phyloP scores from a whole-genome alignment of 2,113 vertebrate species.

The Prinia subflava region DNA sequence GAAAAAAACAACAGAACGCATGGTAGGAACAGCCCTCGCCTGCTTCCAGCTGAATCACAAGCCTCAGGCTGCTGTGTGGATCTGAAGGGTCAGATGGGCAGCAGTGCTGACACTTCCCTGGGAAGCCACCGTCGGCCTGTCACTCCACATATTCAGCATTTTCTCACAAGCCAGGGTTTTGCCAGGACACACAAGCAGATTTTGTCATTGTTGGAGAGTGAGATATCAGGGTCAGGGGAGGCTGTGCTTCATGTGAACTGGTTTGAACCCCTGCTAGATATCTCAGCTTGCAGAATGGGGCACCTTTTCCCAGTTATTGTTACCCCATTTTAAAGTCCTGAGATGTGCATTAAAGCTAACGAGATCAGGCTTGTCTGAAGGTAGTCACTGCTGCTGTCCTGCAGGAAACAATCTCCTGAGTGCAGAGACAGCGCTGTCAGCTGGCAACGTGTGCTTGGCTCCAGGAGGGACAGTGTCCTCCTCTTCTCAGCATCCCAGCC shows the following conservation, averaged over 20 bases:
- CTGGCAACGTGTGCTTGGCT: not conserved
- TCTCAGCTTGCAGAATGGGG: rapidly evolving
- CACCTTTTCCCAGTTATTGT: not conserved
- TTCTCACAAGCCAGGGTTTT: not conserved
- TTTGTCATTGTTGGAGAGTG: not conserved
- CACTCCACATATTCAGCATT: not conserved
- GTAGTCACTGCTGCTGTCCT: not conserved
- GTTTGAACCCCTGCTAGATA: not conserved
- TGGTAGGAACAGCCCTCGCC: not conserved
- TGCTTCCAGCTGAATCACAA: not conserved
- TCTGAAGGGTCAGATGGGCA: not conserved
- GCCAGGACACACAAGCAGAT: not conserved
- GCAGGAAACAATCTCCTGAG: not conserved
- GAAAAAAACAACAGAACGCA: not conserved
- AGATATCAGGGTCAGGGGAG: not conserved
- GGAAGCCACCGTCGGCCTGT: not conserved
- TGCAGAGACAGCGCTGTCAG: not conserved
- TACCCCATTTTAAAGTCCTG: not conserved
- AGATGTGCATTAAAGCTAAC: not conserved
- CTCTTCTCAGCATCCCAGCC: not conserved
- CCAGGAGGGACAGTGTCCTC: rapidly evolving
- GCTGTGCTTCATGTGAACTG: not conserved
- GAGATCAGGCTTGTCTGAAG: not conserved
- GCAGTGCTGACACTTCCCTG: not conserved
- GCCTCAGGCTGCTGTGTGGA: not conserved